Evolutionary conservation across 1,140 invertebrate species (phyloP).

Genomic region (Eurosta solidaginis): DNA sequence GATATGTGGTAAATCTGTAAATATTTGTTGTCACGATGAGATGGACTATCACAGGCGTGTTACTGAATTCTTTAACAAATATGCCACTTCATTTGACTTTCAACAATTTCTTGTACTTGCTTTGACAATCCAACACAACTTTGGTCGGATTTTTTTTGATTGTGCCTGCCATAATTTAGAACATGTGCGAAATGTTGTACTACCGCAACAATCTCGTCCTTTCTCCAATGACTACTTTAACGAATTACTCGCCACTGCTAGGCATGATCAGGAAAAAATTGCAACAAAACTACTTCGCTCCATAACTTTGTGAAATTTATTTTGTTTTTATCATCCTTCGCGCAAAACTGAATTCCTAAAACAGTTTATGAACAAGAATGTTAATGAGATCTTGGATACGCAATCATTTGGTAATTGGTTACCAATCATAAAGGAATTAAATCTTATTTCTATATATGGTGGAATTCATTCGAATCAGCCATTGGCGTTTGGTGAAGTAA

Average conservation of each 20-base stretch:
- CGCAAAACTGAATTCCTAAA: conserved; percentile 34
- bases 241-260: background rate
- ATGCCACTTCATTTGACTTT: conserved; percentile 27
- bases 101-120: conserved; percentile 32
- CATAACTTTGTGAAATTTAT: conserved; percentile 32
- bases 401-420: conserved; percentile 30
- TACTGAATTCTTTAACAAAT: conserved; percentile 37
- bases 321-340: conserved; percentile 29
- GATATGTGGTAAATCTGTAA: conserved; percentile 17
- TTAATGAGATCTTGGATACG: conserved; percentile 27
- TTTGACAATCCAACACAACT: conserved; percentile 33
- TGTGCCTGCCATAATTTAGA: conserved; percentile 31
- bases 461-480: conserved; percentile 25
- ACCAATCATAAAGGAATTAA: conserved; percentile 33
- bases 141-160: conserved; percentile 35
- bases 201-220: conserved; percentile 26
- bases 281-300: conserved; percentile 29
- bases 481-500: conserved; percentile 35
- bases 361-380: conserved; percentile 31
- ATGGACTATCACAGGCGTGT: conserved; percentile 18
- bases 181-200: conserved; percentile 32
- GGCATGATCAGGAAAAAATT: conserved; percentile 1
- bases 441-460: conserved; percentile 19
- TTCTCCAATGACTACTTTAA: conserved; percentile 32
- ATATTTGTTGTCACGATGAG: conserved; percentile 26